Evolutionary conservation across 1,140 invertebrate species (phyloP), one percentile per base, ranked within the genome.

Genomic region (Lineus longissimus): DNA sequence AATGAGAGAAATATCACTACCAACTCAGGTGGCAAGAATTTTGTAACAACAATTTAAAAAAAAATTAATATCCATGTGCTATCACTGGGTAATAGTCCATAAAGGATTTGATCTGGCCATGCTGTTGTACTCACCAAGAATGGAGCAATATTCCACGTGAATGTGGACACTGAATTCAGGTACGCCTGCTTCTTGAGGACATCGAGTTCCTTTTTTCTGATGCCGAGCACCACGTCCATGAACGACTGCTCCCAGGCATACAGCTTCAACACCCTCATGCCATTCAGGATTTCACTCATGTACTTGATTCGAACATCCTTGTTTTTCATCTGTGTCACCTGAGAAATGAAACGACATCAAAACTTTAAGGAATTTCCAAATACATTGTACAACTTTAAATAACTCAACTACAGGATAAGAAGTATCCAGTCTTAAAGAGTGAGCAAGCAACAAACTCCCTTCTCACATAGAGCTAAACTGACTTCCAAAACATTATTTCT

Each of bases 61-160:
- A 36, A 36, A 15, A 36, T 36, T 4, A 36, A 4, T 4, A 36
- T 36, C 33, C 15, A 4, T 36, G 4, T 36, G 33, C 4, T 15
- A 36, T n/a, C 19, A 6, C 25, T 6, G 6, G 25, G 47, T 27
- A 19, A 4, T 51, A 51, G 47, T 19, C 47, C 4, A 27, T 51
- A n/a, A 6, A 23, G 47, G n/a, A 7, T n/a, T 6, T n/a, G 6
- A 51, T 51, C 25, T 23, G 19, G 6, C 4, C n/a, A 51, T 23
- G 47, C n/a, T n/a, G 47, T n/a, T n/a, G n/a, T 11, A 68, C 72
- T 75, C 65, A 81, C 79, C 55, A 97, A 84, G 81, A 96, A 96
- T 22, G 95, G 95, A 11, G 94, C 94, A 82, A 92, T 95, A 1
- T 91, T 91, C 94, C 94, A 97, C 65, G 95, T 89, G 78, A 97